Percentiles rank a stretch among this genome's conserved stretches.
These are phyloP conservation scores for Siniperca knerii DNA, from an alignment of 2,113 vertebrate genomes.

Conservation along the genomic window DNA sequence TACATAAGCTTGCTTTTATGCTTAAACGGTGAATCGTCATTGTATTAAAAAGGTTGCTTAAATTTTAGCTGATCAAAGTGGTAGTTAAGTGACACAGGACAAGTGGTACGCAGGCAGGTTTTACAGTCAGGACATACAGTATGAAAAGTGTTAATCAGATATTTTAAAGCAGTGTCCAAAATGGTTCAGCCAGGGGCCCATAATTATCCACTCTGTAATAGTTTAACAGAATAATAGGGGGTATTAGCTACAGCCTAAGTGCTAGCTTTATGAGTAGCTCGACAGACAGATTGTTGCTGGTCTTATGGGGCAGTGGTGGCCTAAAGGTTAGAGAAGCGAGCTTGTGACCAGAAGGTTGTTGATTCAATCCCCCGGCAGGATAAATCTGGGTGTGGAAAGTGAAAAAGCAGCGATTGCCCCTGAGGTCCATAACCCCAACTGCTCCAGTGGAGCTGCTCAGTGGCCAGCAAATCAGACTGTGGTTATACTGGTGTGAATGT, in stretches of 20 bases:
- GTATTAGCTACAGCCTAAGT: conserved; percentile 21
- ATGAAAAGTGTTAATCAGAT: conserved; percentile 7
- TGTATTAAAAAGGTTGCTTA: not conserved
- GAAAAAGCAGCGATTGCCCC: no score
- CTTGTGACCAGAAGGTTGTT: no score
- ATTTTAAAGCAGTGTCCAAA: conserved; percentile 6
- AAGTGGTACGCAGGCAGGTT: not conserved
- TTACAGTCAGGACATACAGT: not conserved
- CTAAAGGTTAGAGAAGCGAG: no score
- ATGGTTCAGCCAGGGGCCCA: not conserved
- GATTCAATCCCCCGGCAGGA: no score
- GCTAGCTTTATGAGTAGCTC: conserved; percentile 8
- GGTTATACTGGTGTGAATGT: no score
- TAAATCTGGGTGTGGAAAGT: no score
- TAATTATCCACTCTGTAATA: conserved; percentile 19
- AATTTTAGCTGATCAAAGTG: not conserved
- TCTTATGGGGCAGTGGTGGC: not conserved
- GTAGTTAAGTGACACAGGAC: not conserved
- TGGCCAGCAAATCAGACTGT: no score
- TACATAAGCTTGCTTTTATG: not conserved
- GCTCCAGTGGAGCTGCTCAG: no score
- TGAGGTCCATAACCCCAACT: no score
- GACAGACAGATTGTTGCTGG: conserved; percentile 2
- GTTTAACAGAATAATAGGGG: conserved; percentile 23
- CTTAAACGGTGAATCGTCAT: not conserved